A percentile compares a stretch with the other conserved stretches of the same genome.
Conservation (phyloP, 2,113 vertebrate species). For the Rhinolophus sinicus region DNA sequence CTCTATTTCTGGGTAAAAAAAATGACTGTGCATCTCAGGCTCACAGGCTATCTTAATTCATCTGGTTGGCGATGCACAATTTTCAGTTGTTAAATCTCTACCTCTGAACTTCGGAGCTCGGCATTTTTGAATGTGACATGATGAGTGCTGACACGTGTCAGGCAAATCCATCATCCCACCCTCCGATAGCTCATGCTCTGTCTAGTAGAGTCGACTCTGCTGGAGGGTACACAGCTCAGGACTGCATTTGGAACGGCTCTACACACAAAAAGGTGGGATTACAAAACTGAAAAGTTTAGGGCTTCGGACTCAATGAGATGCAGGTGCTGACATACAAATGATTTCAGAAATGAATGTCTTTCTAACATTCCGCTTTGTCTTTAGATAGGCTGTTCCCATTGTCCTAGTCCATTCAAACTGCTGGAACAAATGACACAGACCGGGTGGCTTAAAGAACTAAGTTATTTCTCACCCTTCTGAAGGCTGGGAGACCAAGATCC, state of each 20-base stretch:
- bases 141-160: not conserved
- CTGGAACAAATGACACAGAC: not conserved
- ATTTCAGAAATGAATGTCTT: not conserved
- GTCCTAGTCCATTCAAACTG: not conserved
- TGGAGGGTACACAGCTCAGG: not conserved
- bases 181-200: no score
- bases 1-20: constrained; percentile 33
- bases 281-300: not conserved
- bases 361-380: not conserved
- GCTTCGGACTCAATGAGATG: not conserved
- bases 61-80: not conserved
- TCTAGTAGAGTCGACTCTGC: not conserved
- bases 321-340: not conserved
- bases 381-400: not conserved
- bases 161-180: not conserved
- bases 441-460: not conserved
- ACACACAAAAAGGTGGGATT: not conserved
- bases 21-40: not conserved
- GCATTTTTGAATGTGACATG: not conserved
- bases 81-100: not conserved
- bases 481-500: not conserved
- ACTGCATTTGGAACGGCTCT: not conserved
- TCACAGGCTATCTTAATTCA: constrained; percentile 42
- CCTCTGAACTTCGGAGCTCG: not conserved
- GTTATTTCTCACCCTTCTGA: not conserved